phyloP scores from a whole-genome alignment of 2,113 vertebrate species.

The Meriones unguiculatus region DNA sequence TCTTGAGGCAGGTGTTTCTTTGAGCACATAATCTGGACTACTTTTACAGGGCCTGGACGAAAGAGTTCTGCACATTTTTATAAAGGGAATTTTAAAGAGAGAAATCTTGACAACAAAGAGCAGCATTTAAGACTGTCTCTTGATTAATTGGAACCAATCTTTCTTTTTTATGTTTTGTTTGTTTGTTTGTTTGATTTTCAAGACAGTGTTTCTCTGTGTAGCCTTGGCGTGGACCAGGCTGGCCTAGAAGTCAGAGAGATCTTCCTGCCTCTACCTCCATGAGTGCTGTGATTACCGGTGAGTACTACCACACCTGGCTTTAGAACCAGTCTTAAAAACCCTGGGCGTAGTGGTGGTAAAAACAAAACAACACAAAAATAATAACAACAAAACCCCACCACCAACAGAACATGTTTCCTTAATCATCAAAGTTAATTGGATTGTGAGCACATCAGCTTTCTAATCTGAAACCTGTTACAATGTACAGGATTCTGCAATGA shows the following conservation, averaged over 20 bases:
- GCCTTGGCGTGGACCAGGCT: no score
- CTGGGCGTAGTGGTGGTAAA: constrained; percentile 13
- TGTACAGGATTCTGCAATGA: constrained; percentile 55
- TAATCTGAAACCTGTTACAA: not conserved
- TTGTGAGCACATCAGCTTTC: constrained; percentile 32
- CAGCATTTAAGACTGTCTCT: not conserved
- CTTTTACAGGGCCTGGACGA: not conserved
- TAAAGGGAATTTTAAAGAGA: not conserved
- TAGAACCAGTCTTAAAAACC: constrained; percentile 22
- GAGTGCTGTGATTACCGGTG: no score
- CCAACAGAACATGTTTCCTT: not conserved
- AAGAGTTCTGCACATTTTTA: not conserved
- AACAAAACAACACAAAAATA: not conserved
- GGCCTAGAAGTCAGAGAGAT: no score
- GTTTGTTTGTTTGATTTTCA: no score
- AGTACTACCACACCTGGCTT: not conserved
- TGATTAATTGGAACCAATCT: constrained; percentile 40
- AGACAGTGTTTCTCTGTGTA: no score
- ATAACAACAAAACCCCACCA: fast-evolving
- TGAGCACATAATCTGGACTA: not conserved
- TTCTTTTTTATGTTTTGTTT: no score
- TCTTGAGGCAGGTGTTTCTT: constrained; percentile 11
- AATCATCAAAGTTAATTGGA: constrained; percentile 62
- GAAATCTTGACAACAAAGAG: not conserved
- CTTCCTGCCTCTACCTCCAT: no score